Evolutionary conservation across 2,113 vertebrate genomes (phyloP).

Genomic region (Elaphurus davidianus): DNA sequence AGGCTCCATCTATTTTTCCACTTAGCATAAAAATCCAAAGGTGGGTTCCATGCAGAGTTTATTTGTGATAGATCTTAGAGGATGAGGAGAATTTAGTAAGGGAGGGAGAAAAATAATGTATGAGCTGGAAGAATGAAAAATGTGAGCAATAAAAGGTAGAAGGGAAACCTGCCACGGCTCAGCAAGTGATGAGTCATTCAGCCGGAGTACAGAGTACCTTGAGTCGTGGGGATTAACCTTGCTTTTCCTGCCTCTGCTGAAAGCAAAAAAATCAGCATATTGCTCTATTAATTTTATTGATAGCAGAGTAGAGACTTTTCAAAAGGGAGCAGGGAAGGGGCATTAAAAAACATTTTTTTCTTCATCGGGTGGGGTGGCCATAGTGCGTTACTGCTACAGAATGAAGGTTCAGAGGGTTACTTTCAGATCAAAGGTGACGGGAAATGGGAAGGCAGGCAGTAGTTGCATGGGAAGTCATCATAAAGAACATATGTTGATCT

Average conservation of each 20-base stretch:
- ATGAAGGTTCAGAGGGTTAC: background rate
- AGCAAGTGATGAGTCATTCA: background rate
- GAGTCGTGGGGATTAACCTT: accelerated
- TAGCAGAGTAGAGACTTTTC: background rate
- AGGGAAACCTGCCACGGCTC: background rate
- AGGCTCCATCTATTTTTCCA: background rate
- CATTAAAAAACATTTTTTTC: background rate
- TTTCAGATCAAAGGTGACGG: background rate
- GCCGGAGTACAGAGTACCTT: background rate
- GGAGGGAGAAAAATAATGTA: background rate
- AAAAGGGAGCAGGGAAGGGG: background rate
- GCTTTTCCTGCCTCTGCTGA: background rate
- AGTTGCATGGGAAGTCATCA: background rate
- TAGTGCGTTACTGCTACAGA: too few species aligned
- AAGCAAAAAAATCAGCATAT: background rate
- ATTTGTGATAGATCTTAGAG: background rate
- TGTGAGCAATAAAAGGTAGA: background rate
- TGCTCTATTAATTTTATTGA: background rate
- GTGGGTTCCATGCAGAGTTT: background rate
- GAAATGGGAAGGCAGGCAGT: background rate
- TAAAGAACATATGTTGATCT: background rate
- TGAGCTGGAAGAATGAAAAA: background rate
- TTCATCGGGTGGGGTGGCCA: background rate
- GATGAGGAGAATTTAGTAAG: background rate
- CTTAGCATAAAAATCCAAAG: background rate